Evolutionary conservation across 2,113 vertebrate genomes (phyloP).

Genomic region (Atherinomorus stipes): DNA sequence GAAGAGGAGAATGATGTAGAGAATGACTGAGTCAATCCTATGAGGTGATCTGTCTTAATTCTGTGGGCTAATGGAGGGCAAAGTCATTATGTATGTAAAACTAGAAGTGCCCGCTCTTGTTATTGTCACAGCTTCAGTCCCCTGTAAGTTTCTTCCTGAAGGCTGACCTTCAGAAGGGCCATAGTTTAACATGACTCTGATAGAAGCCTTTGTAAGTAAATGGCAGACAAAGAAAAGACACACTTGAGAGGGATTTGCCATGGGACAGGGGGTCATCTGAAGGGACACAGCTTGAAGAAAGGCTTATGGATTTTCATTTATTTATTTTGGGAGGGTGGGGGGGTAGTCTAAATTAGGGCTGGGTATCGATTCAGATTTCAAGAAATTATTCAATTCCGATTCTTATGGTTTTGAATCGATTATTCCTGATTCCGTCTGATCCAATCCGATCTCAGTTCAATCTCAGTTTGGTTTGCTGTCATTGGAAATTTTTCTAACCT

Average conservation of each 20-base stretch:
- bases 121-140: conserved; percentile 48
- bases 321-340: too few relatives aligned
- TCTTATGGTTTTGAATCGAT: too few relatives aligned
- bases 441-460: too few relatives aligned
- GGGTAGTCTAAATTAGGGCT: too few relatives aligned
- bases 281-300: conserved; percentile 43
- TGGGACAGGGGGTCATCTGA: conserved; percentile 20
- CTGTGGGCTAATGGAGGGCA: conserved; percentile 78
- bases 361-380: too few relatives aligned
- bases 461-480: too few relatives aligned
- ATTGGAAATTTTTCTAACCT: too few relatives aligned
- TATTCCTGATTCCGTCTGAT: too few relatives aligned
- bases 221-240: conserved; percentile 10
- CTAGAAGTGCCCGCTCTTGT: conserved; percentile 67
- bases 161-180: conserved; percentile 68
- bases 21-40: conserved; percentile 37
- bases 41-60: conserved; percentile 82
- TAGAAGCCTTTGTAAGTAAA: conserved; percentile 16
- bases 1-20: conserved; percentile 24
- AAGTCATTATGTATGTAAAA: conserved; percentile 77
- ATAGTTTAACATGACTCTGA: conserved; percentile 35
- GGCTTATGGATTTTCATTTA: not conserved
- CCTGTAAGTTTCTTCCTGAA: conserved; percentile 36
- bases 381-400: too few relatives aligned
- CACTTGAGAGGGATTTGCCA: conserved; percentile 54